Conservation (phyloP, 2,113 vertebrate species). For the Poeciliopsis turrubarensis region DNA sequence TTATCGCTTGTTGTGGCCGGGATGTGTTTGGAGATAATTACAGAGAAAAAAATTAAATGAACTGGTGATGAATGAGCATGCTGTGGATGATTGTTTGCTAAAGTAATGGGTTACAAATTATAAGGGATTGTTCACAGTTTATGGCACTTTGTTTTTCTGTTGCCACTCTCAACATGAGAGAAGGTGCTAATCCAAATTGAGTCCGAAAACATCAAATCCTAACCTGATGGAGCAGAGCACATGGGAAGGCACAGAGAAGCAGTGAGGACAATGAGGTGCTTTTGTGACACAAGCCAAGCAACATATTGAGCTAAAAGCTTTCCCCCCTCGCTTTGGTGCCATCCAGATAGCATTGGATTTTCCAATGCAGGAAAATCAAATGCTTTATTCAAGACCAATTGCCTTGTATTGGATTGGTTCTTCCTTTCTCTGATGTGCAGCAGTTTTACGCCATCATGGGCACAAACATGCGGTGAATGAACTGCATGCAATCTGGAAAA, state of each 20-base stretch:
- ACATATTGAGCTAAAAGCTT: conserved; percentile 68
- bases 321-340: conserved; percentile 43
- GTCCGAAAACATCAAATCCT: conserved; percentile 1
- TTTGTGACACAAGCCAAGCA: conserved; percentile 59
- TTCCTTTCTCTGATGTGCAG: conserved; percentile 54
- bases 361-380: conserved; percentile 79
- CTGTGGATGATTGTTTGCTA: conserved; percentile 34
- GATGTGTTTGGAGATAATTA: conserved; percentile 49
- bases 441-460: conserved; percentile 45
- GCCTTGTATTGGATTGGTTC: conserved; percentile 63
- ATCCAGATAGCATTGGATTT: conserved; percentile 74
- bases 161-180: conserved; percentile 14
- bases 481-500: conserved; percentile 14
- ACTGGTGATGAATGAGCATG: conserved; percentile 23
- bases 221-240: conserved; percentile 19
- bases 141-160: conserved; percentile 22
- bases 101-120: background rate
- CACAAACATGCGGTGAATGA: conserved; percentile 26
- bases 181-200: conserved; percentile 13
- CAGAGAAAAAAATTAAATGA: conserved; percentile 25
- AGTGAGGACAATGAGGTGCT: conserved; percentile 54
- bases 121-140: background rate
- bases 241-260: conserved; percentile 33
- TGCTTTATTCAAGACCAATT: conserved; percentile 72
- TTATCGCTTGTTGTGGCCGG: conserved; percentile 32